A percentile compares a stretch with the other conserved stretches of the same genome.
phyloP scores from a whole-genome alignment of 2,113 vertebrate genomes.

The Cephalopterus ornatus region DNA sequence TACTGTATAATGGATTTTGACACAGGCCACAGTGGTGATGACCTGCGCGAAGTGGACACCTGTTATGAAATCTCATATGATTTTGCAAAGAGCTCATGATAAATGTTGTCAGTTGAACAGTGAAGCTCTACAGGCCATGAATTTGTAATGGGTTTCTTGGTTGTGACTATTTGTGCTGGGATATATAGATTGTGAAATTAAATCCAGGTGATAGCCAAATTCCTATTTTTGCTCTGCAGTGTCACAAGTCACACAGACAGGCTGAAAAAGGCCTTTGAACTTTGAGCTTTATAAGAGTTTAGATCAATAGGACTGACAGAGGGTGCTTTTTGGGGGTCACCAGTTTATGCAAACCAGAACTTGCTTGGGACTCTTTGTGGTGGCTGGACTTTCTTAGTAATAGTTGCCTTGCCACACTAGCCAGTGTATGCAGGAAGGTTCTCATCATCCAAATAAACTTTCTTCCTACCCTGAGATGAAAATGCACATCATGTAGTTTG shows the following conservation, averaged over 20 bases:
- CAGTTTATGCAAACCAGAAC: neutral
- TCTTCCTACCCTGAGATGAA: neutral
- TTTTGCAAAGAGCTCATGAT: slow-evolving; percentile 55
- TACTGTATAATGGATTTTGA: slow-evolving; percentile 54
- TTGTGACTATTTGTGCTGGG: neutral
- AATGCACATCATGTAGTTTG: neutral
- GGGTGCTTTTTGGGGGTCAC: neutral
- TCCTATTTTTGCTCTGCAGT: neutral
- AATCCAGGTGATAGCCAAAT: slow-evolving; percentile 27
- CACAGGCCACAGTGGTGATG: slow-evolving; percentile 37
- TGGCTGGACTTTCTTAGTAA: neutral
- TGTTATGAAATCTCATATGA: slow-evolving; percentile 63
- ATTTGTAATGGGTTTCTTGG: slow-evolving; percentile 50
- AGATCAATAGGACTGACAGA: neutral
- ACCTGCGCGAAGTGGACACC: slow-evolving; percentile 50
- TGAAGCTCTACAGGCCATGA: slow-evolving; percentile 21
- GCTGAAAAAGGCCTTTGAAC: neutral
- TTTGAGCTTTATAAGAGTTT: neutral
- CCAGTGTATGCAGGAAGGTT: neutral
- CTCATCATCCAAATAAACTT: neutral
- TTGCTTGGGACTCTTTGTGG: neutral
- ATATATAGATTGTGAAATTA: slow-evolving; percentile 21
- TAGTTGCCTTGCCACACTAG: neutral
- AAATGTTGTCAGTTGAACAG: slow-evolving; percentile 58
- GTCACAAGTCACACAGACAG: neutral